Conservation (phyloP, 92 coral and sea anemone genomes). For the Porites lobata region DNA sequence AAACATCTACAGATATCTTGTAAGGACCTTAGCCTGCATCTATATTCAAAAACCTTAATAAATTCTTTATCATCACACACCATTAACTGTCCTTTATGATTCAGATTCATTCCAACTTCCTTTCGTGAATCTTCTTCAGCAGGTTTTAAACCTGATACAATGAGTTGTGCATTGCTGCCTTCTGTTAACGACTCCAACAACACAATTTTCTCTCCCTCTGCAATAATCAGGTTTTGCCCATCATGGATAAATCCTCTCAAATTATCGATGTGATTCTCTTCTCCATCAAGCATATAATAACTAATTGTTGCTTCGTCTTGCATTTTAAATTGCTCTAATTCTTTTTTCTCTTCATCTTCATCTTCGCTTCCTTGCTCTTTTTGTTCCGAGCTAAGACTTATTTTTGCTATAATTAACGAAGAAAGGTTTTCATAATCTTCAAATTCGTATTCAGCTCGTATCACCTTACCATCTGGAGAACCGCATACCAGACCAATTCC, state of each 20-base stretch:
- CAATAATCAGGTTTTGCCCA: conserved; percentile 60
- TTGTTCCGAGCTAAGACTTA: conserved; percentile 10
- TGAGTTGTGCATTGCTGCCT: conserved; percentile 53
- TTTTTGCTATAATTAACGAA: conserved; percentile 13
- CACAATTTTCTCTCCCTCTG: conserved; percentile 26
- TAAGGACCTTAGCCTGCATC: neutral
- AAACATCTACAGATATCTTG: neutral
- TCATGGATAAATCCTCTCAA: conserved; percentile 53
- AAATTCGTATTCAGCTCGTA: neutral
- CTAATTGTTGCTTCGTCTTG: conserved; percentile 40
- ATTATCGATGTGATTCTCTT: conserved; percentile 13
- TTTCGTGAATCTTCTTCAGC: neutral
- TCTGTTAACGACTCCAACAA: conserved; percentile 57
- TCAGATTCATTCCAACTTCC: conserved; percentile 17
- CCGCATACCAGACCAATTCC: conserved; percentile 9
- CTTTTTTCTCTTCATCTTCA: neutral
- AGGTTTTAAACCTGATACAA: conserved; percentile 50
- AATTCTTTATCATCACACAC: conserved; percentile 30
- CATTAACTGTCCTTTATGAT: conserved; percentile 46
- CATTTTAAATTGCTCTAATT: neutral
- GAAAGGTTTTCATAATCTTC: neutral
- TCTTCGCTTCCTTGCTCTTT: conserved; percentile 30
- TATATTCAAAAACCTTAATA: conserved; percentile 46
- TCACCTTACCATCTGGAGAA: conserved; percentile 24
- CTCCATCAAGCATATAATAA: conserved; percentile 50